Base-by-base conservation (phyloP, 1,140 invertebrate genomes). In the Zaprionus lachaisei region DNA sequence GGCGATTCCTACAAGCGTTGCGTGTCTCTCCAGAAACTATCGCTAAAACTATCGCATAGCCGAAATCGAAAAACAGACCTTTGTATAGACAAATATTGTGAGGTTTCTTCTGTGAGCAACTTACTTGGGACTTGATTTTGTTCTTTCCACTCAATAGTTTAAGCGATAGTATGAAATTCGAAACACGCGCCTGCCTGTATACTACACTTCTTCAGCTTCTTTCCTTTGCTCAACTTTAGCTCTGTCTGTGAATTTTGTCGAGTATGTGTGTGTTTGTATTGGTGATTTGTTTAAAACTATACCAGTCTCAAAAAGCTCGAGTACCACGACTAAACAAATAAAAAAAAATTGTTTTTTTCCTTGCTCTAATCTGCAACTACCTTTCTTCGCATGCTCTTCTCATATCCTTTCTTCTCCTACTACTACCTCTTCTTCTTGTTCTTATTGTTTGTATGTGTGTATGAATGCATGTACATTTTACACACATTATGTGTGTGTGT, bases 231-330 rank as follows among this genome's bases (percentile, higher is more conserved):
- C 37, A 37, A 38, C 31, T 34, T 37, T 11, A 28, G 28, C 51
- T 55, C 11, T 77, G 67, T 80, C 31, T 11, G 31, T 34, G 31
- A 11, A 34, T 9, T 34, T 9, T 11, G 31, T 28, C 28, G 6
- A 31, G 14, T 57, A 7, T 77, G 63, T 84, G 9, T 70, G 71
- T 65, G 24, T 28, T 11, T 61, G 11, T 47, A 51, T 37, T 68
- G 26, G 63, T 64, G 60, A 49, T 67, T 72, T 62, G 79, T 89
- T 89, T 92, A 92, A 90, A 92, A 87, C 91, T 92, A 92, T 84
- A 83, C 91, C 91, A 92, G 91, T 92, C 91, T 92, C 91, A 92
- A 92, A 92, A 92, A 92, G 91, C 91, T 92, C 91, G 91, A 92
- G 91, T 92, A 92, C 91, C 91, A 91, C 79, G 76, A 85, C 60